These are phyloP conservation scores for Trogon surrucura DNA, from an alignment of 2,113 vertebrate species.

Conservation along the genomic window DNA sequence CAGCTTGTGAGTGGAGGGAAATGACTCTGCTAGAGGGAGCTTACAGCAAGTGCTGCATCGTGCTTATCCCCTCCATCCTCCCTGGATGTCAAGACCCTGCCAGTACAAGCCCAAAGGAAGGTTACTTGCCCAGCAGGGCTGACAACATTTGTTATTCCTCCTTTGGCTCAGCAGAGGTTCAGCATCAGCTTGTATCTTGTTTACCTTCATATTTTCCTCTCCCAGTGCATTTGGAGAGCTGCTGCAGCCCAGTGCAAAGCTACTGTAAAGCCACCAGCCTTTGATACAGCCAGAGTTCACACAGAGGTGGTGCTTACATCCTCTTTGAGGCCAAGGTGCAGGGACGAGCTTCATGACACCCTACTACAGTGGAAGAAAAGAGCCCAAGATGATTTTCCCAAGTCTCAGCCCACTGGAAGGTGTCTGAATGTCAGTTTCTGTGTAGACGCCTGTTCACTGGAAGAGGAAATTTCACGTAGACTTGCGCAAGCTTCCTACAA, in stretches of 20 bases:
- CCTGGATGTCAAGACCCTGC: fast-evolving
- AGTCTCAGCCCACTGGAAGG: background rate
- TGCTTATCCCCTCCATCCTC: background rate
- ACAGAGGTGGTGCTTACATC: background rate
- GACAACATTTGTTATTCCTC: background rate
- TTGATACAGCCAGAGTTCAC: background rate
- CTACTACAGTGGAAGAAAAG: fast-evolving
- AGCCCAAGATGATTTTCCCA: background rate
- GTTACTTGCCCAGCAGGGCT: background rate
- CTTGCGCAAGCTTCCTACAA: background rate
- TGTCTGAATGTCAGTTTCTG: background rate
- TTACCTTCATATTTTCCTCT: background rate
- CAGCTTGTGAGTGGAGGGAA: background rate
- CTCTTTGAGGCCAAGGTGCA: background rate
- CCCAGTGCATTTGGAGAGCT: background rate
- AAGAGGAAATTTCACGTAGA: background rate
- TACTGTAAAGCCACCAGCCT: background rate
- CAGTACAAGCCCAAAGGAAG: background rate
- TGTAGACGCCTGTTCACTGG: fast-evolving
- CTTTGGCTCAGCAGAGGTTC: background rate
- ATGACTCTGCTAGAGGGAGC: background rate
- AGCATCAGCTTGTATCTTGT: background rate
- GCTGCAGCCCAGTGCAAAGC: background rate
- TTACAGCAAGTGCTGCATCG: background rate
- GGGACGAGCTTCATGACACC: background rate